A percentile compares a stretch with the other conserved stretches of the same genome.
phyloP scores from a whole-genome alignment of 1,140 invertebrate genomes.

The Holcopasites calliopsidis region DNA sequence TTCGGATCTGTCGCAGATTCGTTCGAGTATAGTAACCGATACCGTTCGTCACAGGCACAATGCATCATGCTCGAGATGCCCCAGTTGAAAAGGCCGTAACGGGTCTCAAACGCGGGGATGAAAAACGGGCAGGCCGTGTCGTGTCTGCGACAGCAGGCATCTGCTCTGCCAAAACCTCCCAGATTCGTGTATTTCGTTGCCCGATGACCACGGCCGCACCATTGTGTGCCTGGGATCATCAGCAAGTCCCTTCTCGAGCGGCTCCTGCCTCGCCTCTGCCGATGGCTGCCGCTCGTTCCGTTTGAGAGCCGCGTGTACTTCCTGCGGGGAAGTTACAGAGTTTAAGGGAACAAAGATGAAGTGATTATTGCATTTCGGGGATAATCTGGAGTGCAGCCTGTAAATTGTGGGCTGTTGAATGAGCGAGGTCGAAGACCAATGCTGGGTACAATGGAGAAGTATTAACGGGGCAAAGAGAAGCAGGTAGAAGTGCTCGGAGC shows the following conservation, averaged over 20 bases:
- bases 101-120: slow-evolving; percentile 87
- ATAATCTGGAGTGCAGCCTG: no score
- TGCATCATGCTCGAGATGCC: slow-evolving; percentile 92
- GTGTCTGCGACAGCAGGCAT: slow-evolving; percentile 91
- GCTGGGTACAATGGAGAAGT: no score
- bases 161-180: slow-evolving; percentile 87
- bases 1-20: neutral
- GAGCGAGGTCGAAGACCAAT: no score
- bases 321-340: slow-evolving; percentile 5
- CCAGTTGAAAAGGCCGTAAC: slow-evolving; percentile 92
- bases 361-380: no score
- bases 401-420: no score
- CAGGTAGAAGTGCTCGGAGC: no score
- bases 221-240: slow-evolving; percentile 90
- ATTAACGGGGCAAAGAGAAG: no score
- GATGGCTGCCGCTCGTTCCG: slow-evolving; percentile 8
- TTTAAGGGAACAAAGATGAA: no score
- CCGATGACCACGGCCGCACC: slow-evolving; percentile 91
- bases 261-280: slow-evolving; percentile 54
- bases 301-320: slow-evolving; percentile 40
- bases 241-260: slow-evolving; percentile 82
- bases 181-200: slow-evolving; percentile 88
- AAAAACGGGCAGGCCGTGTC: slow-evolving; percentile 90
- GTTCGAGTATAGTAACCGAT: neutral
- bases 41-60: slow-evolving; percentile 93